Base-by-base conservation (phyloP, 2,113 vertebrate genomes). In the Pleuronectes platessa region DNA sequence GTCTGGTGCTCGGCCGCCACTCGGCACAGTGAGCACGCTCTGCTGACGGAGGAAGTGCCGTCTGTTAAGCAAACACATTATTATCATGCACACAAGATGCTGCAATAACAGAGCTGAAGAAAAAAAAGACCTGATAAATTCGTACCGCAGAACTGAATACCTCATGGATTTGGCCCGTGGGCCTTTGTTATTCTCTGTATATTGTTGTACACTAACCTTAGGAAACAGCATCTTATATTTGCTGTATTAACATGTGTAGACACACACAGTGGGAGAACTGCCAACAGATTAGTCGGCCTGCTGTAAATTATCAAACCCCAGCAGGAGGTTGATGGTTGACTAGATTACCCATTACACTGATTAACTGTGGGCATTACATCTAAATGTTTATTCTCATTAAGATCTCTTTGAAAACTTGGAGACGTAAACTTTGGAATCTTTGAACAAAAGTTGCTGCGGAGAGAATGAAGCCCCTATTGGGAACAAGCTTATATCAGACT, bases 21-120 rank as follows among this genome's bases (percentile, higher is more conserved):
- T 69, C 53, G 8, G 68, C 71, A 67, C 62, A 68, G 51, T 21
- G 18, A 42, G 78, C 54, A 53, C 12, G 17, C 79, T 42, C 40
- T 40, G 59, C 65, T 58, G 74, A 74, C 49, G 51, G 27, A 59
- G 66, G 51, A 26, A n/a, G 42, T 10, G 18, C 60, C 20, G 56
- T 76, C 63, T 75, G 71, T 68, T 63, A 56, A 68, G 67, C 65
- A 70, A 71, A 78, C 70, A 71, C 61, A 45, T 65, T 68, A 60
- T 56, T 23, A 70, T 45, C 59, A 35, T 18, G 20, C 72, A n/a
- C 37, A 40, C 27, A 21, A 66, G 67, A 69, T 27, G 27, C 55
- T 60, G 61, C 23, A 61, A 24, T 42, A 54, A 26, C 37, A 59
- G 61, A 78, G 40, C 27, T 8, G n/a, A 35, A 61, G 24, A n/a